Evolutionary conservation across 1,140 invertebrate species (phyloP).

Genomic region (Sesamia nonagrioides): DNA sequence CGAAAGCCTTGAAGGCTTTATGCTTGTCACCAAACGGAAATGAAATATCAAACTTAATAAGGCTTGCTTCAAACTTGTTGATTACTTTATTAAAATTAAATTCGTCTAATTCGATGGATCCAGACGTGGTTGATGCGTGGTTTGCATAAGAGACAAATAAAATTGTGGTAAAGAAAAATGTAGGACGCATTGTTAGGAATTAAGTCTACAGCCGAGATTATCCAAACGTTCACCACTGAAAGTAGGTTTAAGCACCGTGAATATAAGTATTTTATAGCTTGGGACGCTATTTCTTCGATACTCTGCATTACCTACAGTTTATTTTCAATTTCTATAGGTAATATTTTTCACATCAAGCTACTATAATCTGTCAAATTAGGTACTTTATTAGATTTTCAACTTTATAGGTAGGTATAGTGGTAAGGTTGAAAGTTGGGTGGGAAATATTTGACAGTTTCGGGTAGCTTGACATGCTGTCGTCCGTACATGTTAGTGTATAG

Average conservation of each 20-base stretch:
- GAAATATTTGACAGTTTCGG: no score
- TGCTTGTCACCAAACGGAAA: conserved; percentile 98
- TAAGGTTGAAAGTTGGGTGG: no score
- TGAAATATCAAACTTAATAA: conserved; percentile 97
- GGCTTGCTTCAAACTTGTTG: conserved; percentile 93
- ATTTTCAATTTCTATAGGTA: no score
- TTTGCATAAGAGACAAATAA: conserved; percentile 59
- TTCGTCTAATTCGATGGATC: conserved; percentile 92
- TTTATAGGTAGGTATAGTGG: no score
- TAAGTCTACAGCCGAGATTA: neutral
- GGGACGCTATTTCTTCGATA: neutral
- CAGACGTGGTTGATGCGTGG: conserved; percentile 85
- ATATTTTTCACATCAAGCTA: no score
- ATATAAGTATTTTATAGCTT: neutral
- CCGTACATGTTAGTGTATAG: no score
- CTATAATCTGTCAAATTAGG: no score
- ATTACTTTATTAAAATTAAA: conserved; percentile 93
- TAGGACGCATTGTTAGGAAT: conserved; percentile 51
- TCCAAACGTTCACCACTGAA: conserved; percentile 2
- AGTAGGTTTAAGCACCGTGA: neutral
- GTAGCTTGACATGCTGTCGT: no score
- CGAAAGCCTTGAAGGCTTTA: conserved; percentile 95
- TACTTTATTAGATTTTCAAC: no score
- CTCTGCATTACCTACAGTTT: no score
- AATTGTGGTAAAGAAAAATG: conserved; percentile 59